A percentile compares a stretch with the other conserved stretches of the same genome.
phyloP scores from a whole-genome alignment of 2,888 invertebrate genomes.

The Melanotus villosus region DNA sequence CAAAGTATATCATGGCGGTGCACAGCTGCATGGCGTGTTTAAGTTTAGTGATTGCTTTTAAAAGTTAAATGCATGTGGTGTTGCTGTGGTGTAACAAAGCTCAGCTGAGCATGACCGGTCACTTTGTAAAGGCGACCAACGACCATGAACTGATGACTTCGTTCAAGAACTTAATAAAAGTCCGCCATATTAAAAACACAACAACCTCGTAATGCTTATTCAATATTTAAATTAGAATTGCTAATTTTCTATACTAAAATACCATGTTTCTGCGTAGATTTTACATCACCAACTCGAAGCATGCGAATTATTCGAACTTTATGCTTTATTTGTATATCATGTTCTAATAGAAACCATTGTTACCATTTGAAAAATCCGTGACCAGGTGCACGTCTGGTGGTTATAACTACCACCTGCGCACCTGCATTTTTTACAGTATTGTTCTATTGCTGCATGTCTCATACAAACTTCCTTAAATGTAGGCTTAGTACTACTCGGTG shows the following conservation, averaged over 20 bases:
- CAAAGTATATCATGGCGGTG: constrained; percentile 15
- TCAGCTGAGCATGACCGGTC: constrained; percentile 33
- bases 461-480: constrained; percentile 21
- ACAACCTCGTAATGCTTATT: constrained; percentile 13
- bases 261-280: too few relatives aligned
- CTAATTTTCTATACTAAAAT: not conserved
- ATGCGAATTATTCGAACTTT: too few relatives aligned
- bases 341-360: not conserved
- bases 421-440: constrained; percentile 10
- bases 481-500: not conserved
- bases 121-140: constrained; percentile 28
- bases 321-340: not conserved
- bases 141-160: constrained; percentile 36
- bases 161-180: constrained; percentile 18
- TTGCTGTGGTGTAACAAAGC: constrained; percentile 27
- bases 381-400: constrained; percentile 17
- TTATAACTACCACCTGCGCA: constrained; percentile 21
- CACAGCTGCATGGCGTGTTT: constrained; percentile 13
- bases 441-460: not conserved
- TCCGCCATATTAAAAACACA: constrained; percentile 3
- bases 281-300: too few relatives aligned
- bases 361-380: constrained; percentile 1
- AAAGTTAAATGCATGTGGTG: constrained; percentile 23
- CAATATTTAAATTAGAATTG: constrained; percentile 7
- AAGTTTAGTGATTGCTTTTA: constrained; percentile 4